A percentile compares a stretch with the other conserved stretches of the same genome.
Conservation (phyloP, 2,113 vertebrate species). For the Pipra filicauda region DNA sequence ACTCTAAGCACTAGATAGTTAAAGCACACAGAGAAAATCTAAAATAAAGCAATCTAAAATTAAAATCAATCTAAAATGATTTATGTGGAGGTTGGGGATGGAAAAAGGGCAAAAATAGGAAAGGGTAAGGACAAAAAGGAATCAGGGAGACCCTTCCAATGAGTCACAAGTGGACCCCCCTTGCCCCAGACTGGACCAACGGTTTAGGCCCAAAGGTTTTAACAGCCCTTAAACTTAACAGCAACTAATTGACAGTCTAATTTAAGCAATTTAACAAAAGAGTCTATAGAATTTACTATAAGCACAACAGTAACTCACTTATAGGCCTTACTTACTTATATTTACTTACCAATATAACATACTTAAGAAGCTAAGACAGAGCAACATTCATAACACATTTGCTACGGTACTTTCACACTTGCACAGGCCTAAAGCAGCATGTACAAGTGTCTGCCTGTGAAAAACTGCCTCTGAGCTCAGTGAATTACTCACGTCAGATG, state of each 20-base stretch:
- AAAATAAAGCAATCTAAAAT: not conserved
- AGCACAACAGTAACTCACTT: not conserved
- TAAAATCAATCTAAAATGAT: not conserved
- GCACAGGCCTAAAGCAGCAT: not conserved
- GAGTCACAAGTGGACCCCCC: not conserved
- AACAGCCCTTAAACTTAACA: not conserved
- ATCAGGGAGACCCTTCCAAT: not conserved
- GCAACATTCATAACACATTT: not conserved
- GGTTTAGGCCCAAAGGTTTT: not conserved
- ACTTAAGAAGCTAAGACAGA: too few relatives aligned
- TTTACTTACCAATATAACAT: too few relatives aligned
- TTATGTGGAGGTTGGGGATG: not conserved
- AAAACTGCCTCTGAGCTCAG: not conserved
- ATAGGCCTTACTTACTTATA: not conserved
- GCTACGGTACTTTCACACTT: not conserved
- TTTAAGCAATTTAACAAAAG: not conserved
- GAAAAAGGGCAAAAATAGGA: not conserved
- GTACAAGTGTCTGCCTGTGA: not conserved
- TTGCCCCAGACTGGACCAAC: not conserved
- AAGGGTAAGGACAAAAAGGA: not conserved
- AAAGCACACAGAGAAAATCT: not conserved
- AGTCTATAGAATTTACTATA: not conserved
- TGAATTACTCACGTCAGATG: not conserved
- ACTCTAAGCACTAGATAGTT: not conserved
- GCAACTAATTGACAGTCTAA: not conserved